Evolutionary conservation across 2,113 vertebrate genomes (phyloP), one percentile per base, ranked within the genome.

Genomic region (Etheostoma spectabile): DNA sequence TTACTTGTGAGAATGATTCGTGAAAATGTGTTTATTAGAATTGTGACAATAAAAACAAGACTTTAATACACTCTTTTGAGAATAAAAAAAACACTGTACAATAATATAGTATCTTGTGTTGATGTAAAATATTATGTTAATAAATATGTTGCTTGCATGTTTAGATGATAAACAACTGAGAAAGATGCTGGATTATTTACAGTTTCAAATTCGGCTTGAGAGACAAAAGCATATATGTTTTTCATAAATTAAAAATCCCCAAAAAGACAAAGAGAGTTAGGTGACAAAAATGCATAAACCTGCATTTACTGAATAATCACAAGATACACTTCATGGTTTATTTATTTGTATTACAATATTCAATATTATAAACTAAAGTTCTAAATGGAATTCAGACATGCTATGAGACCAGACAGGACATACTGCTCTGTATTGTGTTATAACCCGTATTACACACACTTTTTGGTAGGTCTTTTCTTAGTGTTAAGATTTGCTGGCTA

Each of bases 141-240:
- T 93, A 94, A 93, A 93, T 93, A 93, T 77, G 38, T 35, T 63
- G 38, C 64, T 88, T 4, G 3, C 24, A 82, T 46, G 64, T 85
- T 59, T 21, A 68, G 22, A 61, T 48, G 18, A 75, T 24, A 76
- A 82, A 76, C n/a, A 76, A 71, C 49, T 65, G 22, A 1, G 8
- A 76, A 63, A 68, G 52, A 74, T 80, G 46, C 57, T 65, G 59
- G 59, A 80, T 60, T 93, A 91, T 91, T 83, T 86, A 91, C 86
- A 91, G 76, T 80, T 81, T 68, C 51, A 35, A 70, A 48, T 69
- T 62, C 33, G 61, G 27, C 55, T 22, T 10, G 24, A 85, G 8
- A 79, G 46, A 68, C 11, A 63, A 69, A 82, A 77, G 65, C 35
- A 52, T 38, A 38, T 18, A 77, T 46, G 5, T 70, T 75, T 21